phyloP scores from a whole-genome alignment of 2,888 invertebrate species.

The Mythimna impura region DNA sequence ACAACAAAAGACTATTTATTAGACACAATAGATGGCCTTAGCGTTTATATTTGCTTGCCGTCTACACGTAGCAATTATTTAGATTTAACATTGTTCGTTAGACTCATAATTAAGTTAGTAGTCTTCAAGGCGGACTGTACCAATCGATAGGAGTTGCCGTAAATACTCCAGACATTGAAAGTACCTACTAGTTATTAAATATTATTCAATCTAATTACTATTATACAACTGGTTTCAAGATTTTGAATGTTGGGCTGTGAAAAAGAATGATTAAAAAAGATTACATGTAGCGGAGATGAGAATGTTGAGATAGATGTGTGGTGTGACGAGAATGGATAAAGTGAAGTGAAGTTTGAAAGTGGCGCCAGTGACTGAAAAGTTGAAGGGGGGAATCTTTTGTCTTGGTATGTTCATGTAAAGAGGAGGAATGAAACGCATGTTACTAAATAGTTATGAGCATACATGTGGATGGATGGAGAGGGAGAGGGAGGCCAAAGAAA shows the following conservation, averaged over 20 bases:
- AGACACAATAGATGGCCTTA: slow-evolving; percentile 10
- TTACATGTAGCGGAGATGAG: too few species aligned
- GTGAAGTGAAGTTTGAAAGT: too few species aligned
- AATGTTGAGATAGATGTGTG: too few species aligned
- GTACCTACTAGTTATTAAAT: slow-evolving; percentile 8
- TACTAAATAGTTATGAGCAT: too few species aligned
- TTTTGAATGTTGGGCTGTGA: background rate
- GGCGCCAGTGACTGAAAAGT: too few species aligned
- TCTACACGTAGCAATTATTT: slow-evolving; percentile 49
- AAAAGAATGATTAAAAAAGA: too few species aligned
- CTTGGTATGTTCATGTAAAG: too few species aligned
- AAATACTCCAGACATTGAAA: slow-evolving; percentile 20
- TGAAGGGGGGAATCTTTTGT: too few species aligned
- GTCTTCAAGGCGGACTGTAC: slow-evolving; percentile 49
- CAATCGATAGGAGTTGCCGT: slow-evolving; percentile 50
- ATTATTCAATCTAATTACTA: background rate
- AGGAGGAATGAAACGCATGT: too few species aligned
- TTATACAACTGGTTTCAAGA: background rate
- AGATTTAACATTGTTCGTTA: slow-evolving; percentile 42
- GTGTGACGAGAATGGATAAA: too few species aligned
- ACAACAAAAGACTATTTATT: slow-evolving; percentile 28
- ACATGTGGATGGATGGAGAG: too few species aligned
- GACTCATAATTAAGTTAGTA: slow-evolving; percentile 63
- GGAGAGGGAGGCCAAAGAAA: too few species aligned
- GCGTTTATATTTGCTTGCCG: slow-evolving; percentile 9